phyloP scores from a whole-genome alignment of 2,113 vertebrate species.

The Garra rufa region DNA sequence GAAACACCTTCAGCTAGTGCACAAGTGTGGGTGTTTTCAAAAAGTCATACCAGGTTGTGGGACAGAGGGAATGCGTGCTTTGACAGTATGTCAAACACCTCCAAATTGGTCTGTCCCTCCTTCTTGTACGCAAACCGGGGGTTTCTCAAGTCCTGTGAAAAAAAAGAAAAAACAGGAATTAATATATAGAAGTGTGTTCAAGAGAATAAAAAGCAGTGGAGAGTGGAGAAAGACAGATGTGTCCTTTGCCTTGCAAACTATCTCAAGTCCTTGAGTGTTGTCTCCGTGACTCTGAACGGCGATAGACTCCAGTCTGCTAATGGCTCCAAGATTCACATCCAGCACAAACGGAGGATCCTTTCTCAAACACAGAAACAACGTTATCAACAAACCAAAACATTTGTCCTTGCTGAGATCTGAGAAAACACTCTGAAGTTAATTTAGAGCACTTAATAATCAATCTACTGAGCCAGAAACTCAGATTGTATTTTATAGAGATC shows the following conservation, averaged over 20 bases:
- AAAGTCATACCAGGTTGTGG: constrained; percentile 79
- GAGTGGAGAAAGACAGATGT: neutral
- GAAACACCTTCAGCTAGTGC: neutral
- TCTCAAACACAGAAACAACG: neutral
- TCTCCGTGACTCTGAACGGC: constrained; percentile 87
- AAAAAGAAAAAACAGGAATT: constrained; percentile 45
- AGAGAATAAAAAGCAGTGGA: neutral
- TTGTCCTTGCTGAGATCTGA: neutral
- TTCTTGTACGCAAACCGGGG: constrained; percentile 90
- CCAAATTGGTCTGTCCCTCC: constrained; percentile 84
- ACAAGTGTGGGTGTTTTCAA: neutral
- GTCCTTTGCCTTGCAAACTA: constrained; percentile 88
- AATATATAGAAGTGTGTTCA: neutral
- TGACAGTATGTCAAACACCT: constrained; percentile 85
- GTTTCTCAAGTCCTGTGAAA: constrained; percentile 95
- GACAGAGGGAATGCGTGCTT: constrained; percentile 89
- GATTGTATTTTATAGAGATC: neutral
- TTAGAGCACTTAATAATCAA: neutral
- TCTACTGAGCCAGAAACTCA: neutral
- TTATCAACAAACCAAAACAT: neutral
- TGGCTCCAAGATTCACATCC: constrained; percentile 90
- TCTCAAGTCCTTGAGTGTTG: constrained; percentile 89
- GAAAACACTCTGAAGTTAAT: neutral
- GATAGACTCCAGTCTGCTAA: constrained; percentile 92
- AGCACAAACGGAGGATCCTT: constrained; percentile 89